These are phyloP conservation scores for Accipiter virgatus DNA, from an alignment of 2,113 vertebrate genomes.

Conservation along the genomic window DNA sequence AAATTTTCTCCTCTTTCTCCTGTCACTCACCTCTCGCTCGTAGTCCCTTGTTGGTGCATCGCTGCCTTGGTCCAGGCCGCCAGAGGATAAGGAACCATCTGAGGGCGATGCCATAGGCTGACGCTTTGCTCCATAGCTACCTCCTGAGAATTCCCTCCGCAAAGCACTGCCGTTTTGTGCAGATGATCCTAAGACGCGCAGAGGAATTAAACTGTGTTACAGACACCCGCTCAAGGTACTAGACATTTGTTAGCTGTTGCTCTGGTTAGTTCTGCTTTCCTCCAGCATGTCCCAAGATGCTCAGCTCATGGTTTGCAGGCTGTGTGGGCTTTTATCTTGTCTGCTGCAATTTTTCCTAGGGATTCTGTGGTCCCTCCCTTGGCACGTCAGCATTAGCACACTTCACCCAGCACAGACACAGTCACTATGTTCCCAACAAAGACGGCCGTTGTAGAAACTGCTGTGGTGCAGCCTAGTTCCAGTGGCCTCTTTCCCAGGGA, in stretches of 20 bases:
- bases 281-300: neutral
- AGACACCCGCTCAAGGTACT: rapidly evolving
- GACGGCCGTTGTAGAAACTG: neutral
- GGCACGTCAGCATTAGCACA: neutral
- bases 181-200: slow-evolving; percentile 74
- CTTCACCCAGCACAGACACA: neutral
- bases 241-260: neutral
- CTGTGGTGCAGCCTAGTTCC: neutral
- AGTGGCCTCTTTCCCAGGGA: neutral
- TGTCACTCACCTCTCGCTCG: slow-evolving; percentile 87
- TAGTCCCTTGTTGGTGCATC: slow-evolving; percentile 90
- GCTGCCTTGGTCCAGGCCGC: slow-evolving; percentile 88
- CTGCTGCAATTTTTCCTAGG: neutral
- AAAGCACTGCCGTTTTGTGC: slow-evolving; percentile 94
- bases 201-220: neutral
- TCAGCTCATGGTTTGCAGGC: neutral
- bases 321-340: neutral
- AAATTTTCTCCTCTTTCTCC: neutral
- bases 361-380: neutral
- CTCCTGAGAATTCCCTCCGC: slow-evolving; percentile 88
- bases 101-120: slow-evolving; percentile 95
- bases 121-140: slow-evolving; percentile 87
- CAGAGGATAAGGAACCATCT: slow-evolving; percentile 93
- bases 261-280: neutral
- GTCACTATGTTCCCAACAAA: rapidly evolving